Conservation (phyloP, 1,140 invertebrate genomes). For the Sogatella furcifera region DNA sequence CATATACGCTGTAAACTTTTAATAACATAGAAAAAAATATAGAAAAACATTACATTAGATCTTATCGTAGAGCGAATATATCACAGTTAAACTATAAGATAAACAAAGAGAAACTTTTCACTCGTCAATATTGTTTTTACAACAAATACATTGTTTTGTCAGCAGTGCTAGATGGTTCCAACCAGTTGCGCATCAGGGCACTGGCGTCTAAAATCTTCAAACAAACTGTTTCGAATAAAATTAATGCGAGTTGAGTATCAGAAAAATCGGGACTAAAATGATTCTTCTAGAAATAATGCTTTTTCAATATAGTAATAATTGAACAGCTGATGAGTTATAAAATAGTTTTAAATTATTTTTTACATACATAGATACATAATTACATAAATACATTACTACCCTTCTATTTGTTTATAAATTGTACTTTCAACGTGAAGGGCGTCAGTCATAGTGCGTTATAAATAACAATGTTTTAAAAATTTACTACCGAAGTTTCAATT, state of each 20-base stretch:
- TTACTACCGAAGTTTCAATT: too few relatives aligned
- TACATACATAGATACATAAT: too few relatives aligned
- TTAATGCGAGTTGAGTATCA: neutral
- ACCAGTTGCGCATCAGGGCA: neutral
- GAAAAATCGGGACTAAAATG: neutral
- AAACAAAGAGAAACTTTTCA: neutral
- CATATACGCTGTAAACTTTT: neutral
- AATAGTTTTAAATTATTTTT: too few relatives aligned
- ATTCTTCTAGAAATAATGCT: too few relatives aligned
- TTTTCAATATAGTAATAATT: too few relatives aligned
- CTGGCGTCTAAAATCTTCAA: neutral
- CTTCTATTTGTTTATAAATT: too few relatives aligned
- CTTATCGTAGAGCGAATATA: neutral
- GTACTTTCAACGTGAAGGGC: too few relatives aligned
- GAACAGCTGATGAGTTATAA: too few relatives aligned
- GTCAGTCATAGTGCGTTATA: too few relatives aligned
- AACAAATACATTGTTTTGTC: neutral
- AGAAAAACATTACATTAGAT: neutral
- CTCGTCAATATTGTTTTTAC: neutral
- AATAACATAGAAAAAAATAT: neutral
- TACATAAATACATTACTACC: too few relatives aligned
- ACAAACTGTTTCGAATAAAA: neutral
- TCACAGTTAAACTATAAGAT: conserved; percentile 1
- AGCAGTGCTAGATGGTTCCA: too few relatives aligned
- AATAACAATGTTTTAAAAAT: too few relatives aligned